Conservation (phyloP, 2,113 vertebrate species). For the Myotis yumanensis region DNA sequence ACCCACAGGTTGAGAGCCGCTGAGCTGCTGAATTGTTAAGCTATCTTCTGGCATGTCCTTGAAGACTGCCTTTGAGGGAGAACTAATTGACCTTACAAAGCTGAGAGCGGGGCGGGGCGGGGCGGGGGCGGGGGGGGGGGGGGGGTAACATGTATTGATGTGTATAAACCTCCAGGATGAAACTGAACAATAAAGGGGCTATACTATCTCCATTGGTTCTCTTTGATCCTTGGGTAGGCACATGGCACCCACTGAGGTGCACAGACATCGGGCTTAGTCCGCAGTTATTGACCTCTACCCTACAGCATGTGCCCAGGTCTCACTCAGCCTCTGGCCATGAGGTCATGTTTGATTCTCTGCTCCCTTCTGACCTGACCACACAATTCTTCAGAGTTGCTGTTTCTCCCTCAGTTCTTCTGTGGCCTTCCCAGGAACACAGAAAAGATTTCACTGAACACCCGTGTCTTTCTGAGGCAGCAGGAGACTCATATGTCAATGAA, state of each 20-base stretch:
- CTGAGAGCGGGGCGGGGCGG: not conserved
- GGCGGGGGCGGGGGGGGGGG: too few species aligned
- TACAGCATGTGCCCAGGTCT: not conserved
- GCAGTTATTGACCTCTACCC: not conserved
- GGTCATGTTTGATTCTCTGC: not conserved
- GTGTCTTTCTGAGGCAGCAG: not conserved
- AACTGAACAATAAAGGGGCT: not conserved
- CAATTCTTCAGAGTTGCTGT: not conserved
- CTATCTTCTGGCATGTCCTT: not conserved
- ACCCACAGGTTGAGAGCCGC: too few species aligned
- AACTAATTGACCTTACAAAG: not conserved
- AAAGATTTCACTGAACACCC: not conserved
- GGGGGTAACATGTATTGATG: not conserved
- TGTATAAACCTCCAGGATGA: not conserved
- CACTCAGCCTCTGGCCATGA: not conserved
- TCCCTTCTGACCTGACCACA: not conserved
- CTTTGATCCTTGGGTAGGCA: not conserved
- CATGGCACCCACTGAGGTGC: too few species aligned
- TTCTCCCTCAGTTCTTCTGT: not conserved
- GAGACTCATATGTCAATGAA: not conserved
- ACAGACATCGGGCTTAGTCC: not conserved
- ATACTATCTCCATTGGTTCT: not conserved
- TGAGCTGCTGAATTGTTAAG: not conserved
- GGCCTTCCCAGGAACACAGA: not conserved
- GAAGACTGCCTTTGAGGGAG: not conserved